Evolutionary conservation across 2,888 invertebrate genomes (phyloP).

Genomic region (Epinotia nisella): DNA sequence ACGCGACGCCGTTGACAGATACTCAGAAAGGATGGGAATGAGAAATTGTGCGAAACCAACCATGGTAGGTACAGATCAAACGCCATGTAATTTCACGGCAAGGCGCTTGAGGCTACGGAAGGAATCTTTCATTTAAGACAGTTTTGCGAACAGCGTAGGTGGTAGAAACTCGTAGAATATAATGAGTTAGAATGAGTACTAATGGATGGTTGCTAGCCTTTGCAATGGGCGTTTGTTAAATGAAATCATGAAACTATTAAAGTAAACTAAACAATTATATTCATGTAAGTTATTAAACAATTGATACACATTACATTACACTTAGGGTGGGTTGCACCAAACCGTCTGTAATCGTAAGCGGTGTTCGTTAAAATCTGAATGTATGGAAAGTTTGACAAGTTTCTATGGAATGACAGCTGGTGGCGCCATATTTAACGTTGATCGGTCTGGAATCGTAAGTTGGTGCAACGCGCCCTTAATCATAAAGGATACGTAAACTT

Average conservation of each 20-base stretch:
- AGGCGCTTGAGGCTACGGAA: background rate
- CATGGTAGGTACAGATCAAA: slow-evolving; percentile 3
- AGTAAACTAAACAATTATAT: slow-evolving; percentile 6
- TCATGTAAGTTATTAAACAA: slow-evolving; percentile 10
- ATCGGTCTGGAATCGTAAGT: no score
- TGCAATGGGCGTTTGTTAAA: background rate
- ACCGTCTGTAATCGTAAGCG: no score
- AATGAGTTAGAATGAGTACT: background rate
- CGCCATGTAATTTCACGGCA: slow-evolving; percentile 13
- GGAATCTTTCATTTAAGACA: background rate
- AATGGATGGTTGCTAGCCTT: background rate
- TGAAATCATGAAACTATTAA: no score
- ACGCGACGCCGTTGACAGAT: slow-evolving; percentile 27
- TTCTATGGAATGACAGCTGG: no score
- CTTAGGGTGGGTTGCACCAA: no score
- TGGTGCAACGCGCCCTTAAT: no score
- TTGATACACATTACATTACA: slow-evolving; percentile 23
- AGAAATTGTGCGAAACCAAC: slow-evolving; percentile 43
- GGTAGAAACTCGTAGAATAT: background rate
- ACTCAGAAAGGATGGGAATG: slow-evolving; percentile 26
- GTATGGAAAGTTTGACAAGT: no score
- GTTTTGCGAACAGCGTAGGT: background rate
- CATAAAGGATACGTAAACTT: slow-evolving; percentile 19
- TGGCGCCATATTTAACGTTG: no score
- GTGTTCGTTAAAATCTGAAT: no score